Evolutionary conservation across 2,888 invertebrate genomes (phyloP), one percentile per base, ranked within the genome.

Genomic region (Eucriotettix oculatus): DNA sequence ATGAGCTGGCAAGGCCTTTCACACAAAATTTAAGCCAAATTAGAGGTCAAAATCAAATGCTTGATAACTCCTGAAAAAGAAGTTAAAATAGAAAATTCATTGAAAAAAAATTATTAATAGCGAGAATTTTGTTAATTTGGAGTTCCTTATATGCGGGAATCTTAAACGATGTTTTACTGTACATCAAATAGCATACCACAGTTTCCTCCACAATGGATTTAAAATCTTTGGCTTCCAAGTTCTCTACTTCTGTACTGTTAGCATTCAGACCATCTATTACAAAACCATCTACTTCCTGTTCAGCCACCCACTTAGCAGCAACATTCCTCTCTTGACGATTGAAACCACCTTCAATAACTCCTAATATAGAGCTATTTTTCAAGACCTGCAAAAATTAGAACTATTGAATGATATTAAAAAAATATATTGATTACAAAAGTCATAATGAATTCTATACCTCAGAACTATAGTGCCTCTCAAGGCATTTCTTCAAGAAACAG

Each of bases 261-360:
- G 81, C 83, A 66, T 89, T 86, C 60, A 94, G 78, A 1, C 94
- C 93, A 69, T 90, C 89, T 54, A 95, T 78, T 1, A 90, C 78
- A 71, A 85, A 87, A 3, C 94, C 95, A 60, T 75, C 74, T 58
- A 89, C 72, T 60, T 76, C 71, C 17, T 83, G 73, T 16, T 82
- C 74, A 57, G 77, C 73, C 42, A 85, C 74, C 60, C 80, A 78
- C 64, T 82, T 75, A 16, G 87, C 82, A 58, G 82, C 85, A 58
- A 79, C 75, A 64, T 81, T 75, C 69, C 89, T 79, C 63, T 83
- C 81, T 52, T 16, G 16, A 42, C 57, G 10, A 17, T 48, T 52
- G 52, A 82, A 86, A 9, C 88, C 86, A n/a, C 91, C 93, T 64
- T 84, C 85, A 58, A 91, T 73, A 7, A 84, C 80, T 62, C 84